phyloP scores from a whole-genome alignment of 1,140 invertebrate genomes.

The Andricus grossulariae region DNA sequence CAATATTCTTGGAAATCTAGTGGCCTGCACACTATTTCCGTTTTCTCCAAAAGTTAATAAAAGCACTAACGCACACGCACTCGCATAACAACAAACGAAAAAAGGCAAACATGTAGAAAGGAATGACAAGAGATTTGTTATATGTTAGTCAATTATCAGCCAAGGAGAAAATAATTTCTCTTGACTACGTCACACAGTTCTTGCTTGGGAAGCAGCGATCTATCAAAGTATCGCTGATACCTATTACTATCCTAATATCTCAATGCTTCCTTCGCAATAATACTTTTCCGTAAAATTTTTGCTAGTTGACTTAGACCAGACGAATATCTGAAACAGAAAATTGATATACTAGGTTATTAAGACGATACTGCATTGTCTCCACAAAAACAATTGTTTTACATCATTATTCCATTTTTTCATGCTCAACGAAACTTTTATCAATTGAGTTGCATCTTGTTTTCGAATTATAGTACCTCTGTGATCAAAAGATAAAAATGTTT shows the following conservation, averaged over 20 bases:
- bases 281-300: constrained; percentile 36
- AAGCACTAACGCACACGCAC: constrained; percentile 9
- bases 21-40: not conserved
- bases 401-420: not conserved
- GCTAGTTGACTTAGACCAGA: constrained; percentile 49
- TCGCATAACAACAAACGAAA: constrained; percentile 23
- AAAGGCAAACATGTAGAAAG: not conserved
- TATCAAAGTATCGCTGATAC: not conserved
- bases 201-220: constrained; percentile 16
- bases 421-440: no score
- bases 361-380: not conserved
- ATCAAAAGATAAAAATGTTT: not conserved
- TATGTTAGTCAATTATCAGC: constrained; percentile 28
- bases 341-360: not conserved
- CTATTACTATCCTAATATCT: not conserved
- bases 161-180: constrained; percentile 8
- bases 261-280: constrained; percentile 27
- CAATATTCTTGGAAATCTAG: constrained; percentile 17
- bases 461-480: no score
- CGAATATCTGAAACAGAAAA: constrained; percentile 71
- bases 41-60: constrained; percentile 10
- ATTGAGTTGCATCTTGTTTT: no score
- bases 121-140: not conserved
- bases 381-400: constrained; percentile 13
- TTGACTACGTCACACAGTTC: constrained; percentile 13